Conservation (phyloP, 1,140 invertebrate species). For the Drosophila tsacasi region DNA sequence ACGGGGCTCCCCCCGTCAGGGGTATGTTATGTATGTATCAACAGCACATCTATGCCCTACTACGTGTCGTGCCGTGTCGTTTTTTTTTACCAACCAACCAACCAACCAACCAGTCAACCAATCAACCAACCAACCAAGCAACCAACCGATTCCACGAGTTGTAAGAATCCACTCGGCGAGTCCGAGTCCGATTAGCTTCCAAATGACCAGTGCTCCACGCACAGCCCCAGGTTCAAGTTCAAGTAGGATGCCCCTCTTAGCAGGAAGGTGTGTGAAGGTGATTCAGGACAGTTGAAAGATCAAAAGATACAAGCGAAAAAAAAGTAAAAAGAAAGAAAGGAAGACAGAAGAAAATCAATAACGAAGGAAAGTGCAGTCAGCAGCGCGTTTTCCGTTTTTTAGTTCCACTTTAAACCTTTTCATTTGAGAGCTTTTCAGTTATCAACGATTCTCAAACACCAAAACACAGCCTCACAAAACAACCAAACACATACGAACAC, state of each 20-base stretch:
- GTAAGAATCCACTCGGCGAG: constrained; percentile 22
- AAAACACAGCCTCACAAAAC: constrained; percentile 34
- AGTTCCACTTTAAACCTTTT: constrained; percentile 61
- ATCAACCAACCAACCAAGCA: constrained; percentile 33
- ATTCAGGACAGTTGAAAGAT: constrained; percentile 34
- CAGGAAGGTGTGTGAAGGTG: constrained; percentile 56
- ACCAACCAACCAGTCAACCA: constrained; percentile 22
- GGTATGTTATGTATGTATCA: constrained; percentile 92
- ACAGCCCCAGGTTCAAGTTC: constrained; percentile 54
- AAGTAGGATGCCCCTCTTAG: constrained; percentile 30
- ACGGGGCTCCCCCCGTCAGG: constrained; percentile 92
- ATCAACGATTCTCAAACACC: constrained; percentile 47
- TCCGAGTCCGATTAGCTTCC: constrained; percentile 43
- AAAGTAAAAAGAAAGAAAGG: constrained; percentile 7
- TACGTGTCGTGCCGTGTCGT: constrained; percentile 85
- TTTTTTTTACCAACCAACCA: constrained; percentile 70
- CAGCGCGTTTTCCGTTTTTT: constrained; percentile 56
- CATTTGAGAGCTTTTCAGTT: constrained; percentile 71
- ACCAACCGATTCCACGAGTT: constrained; percentile 27
- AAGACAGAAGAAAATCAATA: constrained; percentile 33
- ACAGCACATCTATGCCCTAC: constrained; percentile 87
- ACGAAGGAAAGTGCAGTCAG: constrained; percentile 64
- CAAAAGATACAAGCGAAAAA: constrained; percentile 15
- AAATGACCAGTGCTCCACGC: constrained; percentile 45
- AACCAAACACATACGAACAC: constrained; percentile 38